Base-by-base conservation (phyloP, 2,797 vertebrate species). In the Lindbergichthys nudifrons region DNA sequence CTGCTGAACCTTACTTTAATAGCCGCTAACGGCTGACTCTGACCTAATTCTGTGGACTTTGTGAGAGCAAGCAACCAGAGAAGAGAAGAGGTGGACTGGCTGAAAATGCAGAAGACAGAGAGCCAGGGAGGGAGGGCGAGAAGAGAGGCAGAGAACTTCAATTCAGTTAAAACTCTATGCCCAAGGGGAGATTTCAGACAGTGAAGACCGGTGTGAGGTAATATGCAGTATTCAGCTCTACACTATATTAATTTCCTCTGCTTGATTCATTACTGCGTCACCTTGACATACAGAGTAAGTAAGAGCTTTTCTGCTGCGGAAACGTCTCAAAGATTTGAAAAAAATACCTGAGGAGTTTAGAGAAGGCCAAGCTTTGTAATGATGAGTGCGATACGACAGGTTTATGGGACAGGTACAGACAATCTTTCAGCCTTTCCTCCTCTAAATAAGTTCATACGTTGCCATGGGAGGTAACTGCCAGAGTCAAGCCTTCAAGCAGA, bases 1-100 rank as follows among this genome's bases (percentile, higher is more conserved):
- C 89, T 84, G 65, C 70, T 89, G 79, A 89, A 90, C 88, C 57
- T 83, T 79, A 80, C 80, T 93, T 91, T 92, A 93, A 94, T 91
- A 91, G 87, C 80, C 69, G 87, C 82, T 90, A 87, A 93, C 88
- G 89, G 88, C 90, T 69, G 79, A 82, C 88, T 73, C 83, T 90
- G 88, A 92, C 91, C 88, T 83, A 87, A 91, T 90, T 90, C 76
- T 86, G 81, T 76, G 79, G 81, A 87, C 80, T 82, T 71, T 59
- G 68, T 63, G 76, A 83, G 73, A 75, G 75, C 63, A 62, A 71
- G 70, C 46, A 74, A 72, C 58, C 62, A 66, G 42, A 80, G 66
- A 80, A 66, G 75, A 66, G 45, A 71, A 47, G 16, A 81, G 68
- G 63, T 79, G 52, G 68, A 80, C 76, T 52, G 60, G 66, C 50